Conservation (phyloP, 2,113 vertebrate species). For the Jacana jacana region DNA sequence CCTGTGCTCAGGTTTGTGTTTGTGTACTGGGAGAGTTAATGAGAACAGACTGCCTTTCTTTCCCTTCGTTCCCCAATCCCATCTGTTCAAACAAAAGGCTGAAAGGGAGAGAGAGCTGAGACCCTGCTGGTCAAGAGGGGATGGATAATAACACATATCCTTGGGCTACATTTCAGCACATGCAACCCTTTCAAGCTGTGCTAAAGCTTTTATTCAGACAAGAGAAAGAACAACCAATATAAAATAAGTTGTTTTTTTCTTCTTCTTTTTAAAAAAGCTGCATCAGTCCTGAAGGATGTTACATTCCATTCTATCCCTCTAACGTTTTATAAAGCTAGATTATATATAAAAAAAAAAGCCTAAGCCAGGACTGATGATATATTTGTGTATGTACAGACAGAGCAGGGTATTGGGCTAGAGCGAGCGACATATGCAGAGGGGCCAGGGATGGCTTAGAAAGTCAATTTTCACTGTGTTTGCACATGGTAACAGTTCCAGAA, state of each 20-base stretch:
- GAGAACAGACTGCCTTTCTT: conserved; percentile 83
- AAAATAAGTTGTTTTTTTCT: conserved; percentile 32
- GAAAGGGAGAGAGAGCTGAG: conserved; percentile 79
- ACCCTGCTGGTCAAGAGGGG: conserved; percentile 85
- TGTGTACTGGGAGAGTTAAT: conserved; percentile 82
- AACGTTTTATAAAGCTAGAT: neutral
- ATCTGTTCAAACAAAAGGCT: conserved; percentile 87
- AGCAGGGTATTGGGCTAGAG: neutral
- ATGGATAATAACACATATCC: conserved; percentile 83
- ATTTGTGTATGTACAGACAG: conserved; percentile 11
- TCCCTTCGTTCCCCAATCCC: conserved; percentile 76
- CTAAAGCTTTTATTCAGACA: conserved; percentile 77
- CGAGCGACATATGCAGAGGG: conserved; percentile 30
- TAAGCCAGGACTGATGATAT: neutral
- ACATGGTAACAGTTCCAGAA: conserved; percentile 69
- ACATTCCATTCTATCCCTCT: conserved; percentile 19
- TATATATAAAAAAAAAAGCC: neutral
- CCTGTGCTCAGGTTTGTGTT: conserved; percentile 78
- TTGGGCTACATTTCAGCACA: conserved; percentile 84
- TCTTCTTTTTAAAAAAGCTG: conserved; percentile 28
- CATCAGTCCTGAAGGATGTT: conserved; percentile 58
- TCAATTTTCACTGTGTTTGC: conserved; percentile 62
- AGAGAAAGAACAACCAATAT: conserved; percentile 72
- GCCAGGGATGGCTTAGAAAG: conserved; percentile 49
- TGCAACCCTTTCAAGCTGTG: conserved; percentile 77